Conservation (phyloP, 2,888 invertebrate species). For the Balanococcus diminutus region DNA sequence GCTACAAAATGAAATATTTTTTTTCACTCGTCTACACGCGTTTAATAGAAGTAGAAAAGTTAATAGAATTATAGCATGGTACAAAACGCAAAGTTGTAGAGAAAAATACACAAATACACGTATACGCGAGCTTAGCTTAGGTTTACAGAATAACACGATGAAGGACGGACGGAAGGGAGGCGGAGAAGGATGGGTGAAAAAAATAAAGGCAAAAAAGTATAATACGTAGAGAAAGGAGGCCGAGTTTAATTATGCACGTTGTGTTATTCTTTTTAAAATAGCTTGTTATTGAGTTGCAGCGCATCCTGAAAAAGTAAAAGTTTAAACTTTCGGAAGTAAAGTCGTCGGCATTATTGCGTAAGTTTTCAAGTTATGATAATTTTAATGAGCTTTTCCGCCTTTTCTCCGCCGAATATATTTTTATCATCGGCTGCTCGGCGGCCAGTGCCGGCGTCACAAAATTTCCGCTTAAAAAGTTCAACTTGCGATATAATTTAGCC, state of each 20-base stretch:
- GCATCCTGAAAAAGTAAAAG: slow-evolving; percentile 29
- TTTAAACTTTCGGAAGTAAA: slow-evolving; percentile 29
- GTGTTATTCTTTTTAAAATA: slow-evolving; percentile 26
- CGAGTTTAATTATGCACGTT: slow-evolving; percentile 12
- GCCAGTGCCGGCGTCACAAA: no score
- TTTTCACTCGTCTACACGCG: slow-evolving; percentile 19
- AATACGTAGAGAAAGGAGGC: not conserved
- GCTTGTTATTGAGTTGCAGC: slow-evolving; percentile 29
- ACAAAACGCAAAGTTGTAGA: slow-evolving; percentile 18
- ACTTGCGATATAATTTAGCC: no score
- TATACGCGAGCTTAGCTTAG: no score
- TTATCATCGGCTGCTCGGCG: slow-evolving; percentile 20
- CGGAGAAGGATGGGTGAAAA: not conserved
- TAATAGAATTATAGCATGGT: slow-evolving; percentile 17
- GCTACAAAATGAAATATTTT: not conserved
- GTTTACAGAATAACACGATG: not conserved
- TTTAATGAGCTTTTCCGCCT: slow-evolving; percentile 13
- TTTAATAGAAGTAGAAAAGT: slow-evolving; percentile 6
- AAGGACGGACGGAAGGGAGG: not conserved
- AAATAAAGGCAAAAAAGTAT: not conserved
- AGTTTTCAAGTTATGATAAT: slow-evolving; percentile 29
- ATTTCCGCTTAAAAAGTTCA: no score
- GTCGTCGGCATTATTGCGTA: slow-evolving; percentile 25
- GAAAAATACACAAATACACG: not conserved
- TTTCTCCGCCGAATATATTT: slow-evolving; percentile 7